These are phyloP conservation scores for Sus scrofa DNA, from an alignment of 2,113 vertebrate species.

Conservation along the genomic window T2T-Sscrofa CM000813.6:41772001-41772500, in stretches of 20 bases:
- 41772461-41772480: conserved; percentile 24
- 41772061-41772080: neutral
- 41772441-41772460: neutral
- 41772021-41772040: neutral
- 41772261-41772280: neutral
- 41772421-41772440: neutral
- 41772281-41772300: neutral
- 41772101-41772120: neutral
- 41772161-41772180: neutral
- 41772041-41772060: neutral
- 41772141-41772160: neutral
- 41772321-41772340: neutral
- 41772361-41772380: neutral
- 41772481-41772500: conserved; percentile 5
- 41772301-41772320: neutral
- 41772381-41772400: neutral
- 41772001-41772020: neutral
- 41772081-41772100: neutral
- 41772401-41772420: neutral
- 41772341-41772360: neutral
- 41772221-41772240: neutral
- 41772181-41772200: neutral
- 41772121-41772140: neutral
- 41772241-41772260: neutral
- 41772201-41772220: neutral